Percentiles rank a stretch among this genome's conserved stretches.
Evolutionary conservation across 2,888 invertebrate genomes (phyloP).

Genomic region (Phragmatobia fuliginosa): DNA sequence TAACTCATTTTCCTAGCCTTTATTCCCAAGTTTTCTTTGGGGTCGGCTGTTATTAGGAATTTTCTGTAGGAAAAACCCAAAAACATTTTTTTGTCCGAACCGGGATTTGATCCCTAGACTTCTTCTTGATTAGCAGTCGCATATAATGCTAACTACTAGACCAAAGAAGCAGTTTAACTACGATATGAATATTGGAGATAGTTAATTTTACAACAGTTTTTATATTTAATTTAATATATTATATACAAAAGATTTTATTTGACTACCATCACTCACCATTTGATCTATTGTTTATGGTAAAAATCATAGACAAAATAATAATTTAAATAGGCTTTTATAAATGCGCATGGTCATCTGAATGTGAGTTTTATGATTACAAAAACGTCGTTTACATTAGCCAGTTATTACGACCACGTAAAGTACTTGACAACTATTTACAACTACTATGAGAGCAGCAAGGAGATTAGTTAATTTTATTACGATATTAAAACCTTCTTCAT

Average conservation of each 20-base stretch:
- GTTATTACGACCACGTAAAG: constrained; percentile 2
- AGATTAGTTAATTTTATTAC: constrained; percentile 17
- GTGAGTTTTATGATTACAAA: not conserved
- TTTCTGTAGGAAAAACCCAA: too few species aligned
- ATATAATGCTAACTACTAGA: too few species aligned
- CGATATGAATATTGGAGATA: not conserved
- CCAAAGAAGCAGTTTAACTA: too few species aligned
- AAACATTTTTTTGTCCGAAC: too few species aligned
- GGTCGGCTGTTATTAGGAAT: too few species aligned
- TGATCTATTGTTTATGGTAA: not conserved
- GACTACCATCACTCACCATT: not conserved
- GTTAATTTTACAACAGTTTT: too few species aligned
- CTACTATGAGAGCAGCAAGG: constrained; percentile 7
- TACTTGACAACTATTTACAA: constrained; percentile 13
- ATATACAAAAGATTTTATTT: not conserved
- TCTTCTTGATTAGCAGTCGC: too few species aligned
- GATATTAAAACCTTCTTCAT: constrained; percentile 15
- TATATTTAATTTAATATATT: too few species aligned
- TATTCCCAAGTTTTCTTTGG: too few species aligned
- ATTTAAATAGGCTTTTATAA: not conserved
- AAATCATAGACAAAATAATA: not conserved
- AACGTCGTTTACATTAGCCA: not conserved
- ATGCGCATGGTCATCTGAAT: not conserved
- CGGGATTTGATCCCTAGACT: too few species aligned
- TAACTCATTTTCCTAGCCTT: too few species aligned